Evolutionary conservation across 2,888 invertebrate genomes (phyloP), one percentile per base, ranked within the genome.

Genomic region (Choristoneura rosaceana): DNA sequence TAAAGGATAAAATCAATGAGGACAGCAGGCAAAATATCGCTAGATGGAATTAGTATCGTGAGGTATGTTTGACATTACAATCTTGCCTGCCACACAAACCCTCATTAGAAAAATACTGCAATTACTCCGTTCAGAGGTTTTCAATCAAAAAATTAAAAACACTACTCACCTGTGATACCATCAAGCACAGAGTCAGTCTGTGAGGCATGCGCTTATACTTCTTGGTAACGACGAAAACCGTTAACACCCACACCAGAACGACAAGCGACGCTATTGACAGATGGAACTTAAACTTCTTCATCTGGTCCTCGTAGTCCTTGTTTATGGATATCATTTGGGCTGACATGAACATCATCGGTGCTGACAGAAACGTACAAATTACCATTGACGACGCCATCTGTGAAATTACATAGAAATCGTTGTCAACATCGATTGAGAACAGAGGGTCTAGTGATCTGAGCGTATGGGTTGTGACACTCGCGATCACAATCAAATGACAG

Each of bases 371-470:
- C 0, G 99, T 99, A 80, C 98, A 98, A 1, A 98, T 97, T 4
- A 99, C 99, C 98, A 99, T 98, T 41, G 98, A 97, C 69, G 97
- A 98, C 0, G 99, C 98, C 89, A 99, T 96, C 97, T 98, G 86
- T 64, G 94, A 85, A 17, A 70, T 4, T 10, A 17, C 7, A 38
- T 38, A 38, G 38, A 38, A 38, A 25, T 25, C 25, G 2, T 25
- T 25, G 25, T 25, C 25, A 25, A 25, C 25, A 25, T 25, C 25
- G 25, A 25, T 25, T 25, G 25, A 25, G 25, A 25, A 25, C 25
- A 1, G 25, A 25, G 25, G 25, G 25, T 25, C 25, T 25, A 25
- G n/a, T n/a, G n/a, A n/a, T n/a, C n/a, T n/a, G 0, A 25, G 25
- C 25, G 25, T 25, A 25, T 1, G 25, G 25, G 0, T 0, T 25